Conservation (phyloP, 1,140 invertebrate species). For the Tetragonula clypearis region DNA sequence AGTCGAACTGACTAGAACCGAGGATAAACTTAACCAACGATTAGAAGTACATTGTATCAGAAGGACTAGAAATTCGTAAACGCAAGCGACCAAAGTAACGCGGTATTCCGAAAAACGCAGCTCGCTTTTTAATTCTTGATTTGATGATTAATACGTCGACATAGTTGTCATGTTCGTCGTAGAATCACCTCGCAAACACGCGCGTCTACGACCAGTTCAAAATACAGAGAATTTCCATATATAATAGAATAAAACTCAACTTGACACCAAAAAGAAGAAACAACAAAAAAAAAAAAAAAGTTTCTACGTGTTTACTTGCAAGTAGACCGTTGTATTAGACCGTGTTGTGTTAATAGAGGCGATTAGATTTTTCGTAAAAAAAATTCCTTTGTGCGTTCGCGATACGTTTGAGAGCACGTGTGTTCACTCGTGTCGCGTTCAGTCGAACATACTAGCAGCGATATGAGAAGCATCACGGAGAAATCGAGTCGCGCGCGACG, state of each 20-base stretch:
- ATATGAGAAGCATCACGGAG: conserved; percentile 29
- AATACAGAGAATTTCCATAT: background rate
- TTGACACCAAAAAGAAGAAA: background rate
- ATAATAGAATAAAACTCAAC: background rate
- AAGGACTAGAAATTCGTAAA: conserved; percentile 54
- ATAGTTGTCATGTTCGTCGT: background rate
- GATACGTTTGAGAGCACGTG: background rate
- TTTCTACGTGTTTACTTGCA: background rate
- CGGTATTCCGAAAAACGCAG: conserved; percentile 34
- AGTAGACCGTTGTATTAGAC: conserved; percentile 5
- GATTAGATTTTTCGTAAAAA: conserved; percentile 1
- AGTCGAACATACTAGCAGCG: background rate
- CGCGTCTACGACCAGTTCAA: conserved; percentile 25
- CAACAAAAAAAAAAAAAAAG: no score
- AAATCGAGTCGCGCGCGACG: conserved; percentile 13
- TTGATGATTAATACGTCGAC: background rate
- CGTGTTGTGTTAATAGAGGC: background rate
- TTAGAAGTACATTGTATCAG: conserved; percentile 49
- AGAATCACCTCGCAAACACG: background rate
- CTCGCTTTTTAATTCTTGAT: conserved; percentile 11
- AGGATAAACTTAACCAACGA: conserved; percentile 41
- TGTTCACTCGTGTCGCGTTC: background rate
- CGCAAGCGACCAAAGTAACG: background rate
- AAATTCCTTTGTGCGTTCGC: conserved; percentile 49
- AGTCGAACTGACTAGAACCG: conserved; percentile 54